phyloP scores from a whole-genome alignment of 2,113 vertebrate species.

The Hemicordylus capensis region DNA sequence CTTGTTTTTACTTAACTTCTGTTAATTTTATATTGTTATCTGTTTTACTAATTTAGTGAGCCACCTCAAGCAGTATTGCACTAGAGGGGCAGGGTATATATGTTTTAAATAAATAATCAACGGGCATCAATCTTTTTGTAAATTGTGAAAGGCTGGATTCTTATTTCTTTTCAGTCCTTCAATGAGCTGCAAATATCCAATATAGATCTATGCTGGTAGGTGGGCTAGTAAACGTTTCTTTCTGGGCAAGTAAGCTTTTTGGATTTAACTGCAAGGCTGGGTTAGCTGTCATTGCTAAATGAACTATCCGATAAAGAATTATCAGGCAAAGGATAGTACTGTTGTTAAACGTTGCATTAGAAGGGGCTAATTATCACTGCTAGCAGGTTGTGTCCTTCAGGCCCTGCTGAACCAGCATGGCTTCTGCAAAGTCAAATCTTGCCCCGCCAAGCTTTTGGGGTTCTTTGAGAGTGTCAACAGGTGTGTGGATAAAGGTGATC shows the following conservation, averaged over 20 bases:
- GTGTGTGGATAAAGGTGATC: too few relatives aligned
- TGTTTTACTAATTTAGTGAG: too few relatives aligned
- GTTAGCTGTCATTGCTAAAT: neutral
- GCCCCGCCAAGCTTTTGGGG: too few relatives aligned
- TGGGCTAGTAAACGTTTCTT: neutral
- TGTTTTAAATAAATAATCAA: too few relatives aligned
- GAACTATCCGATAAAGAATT: neutral
- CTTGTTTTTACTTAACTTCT: too few relatives aligned
- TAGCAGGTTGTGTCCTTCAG: too few relatives aligned
- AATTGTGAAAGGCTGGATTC: neutral
- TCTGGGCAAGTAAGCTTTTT: neutral
- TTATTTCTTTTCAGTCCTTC: neutral
- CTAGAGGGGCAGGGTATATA: too few relatives aligned
- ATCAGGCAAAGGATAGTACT: neutral
- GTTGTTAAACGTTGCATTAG: neutral
- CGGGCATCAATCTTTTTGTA: neutral
- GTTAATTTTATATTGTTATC: too few relatives aligned
- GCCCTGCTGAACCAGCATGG: too few relatives aligned
- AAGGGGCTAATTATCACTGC: slow-evolving; percentile 13
- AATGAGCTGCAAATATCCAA: neutral
- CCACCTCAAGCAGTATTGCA: neutral
- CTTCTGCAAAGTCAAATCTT: too few relatives aligned
- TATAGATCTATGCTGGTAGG: neutral
- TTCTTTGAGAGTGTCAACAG: too few relatives aligned
- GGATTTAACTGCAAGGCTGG: neutral